Percentiles rank a stretch among this genome's conserved stretches.
phyloP scores from a whole-genome alignment of 2,113 vertebrate species.

The Stegastes partitus region DNA sequence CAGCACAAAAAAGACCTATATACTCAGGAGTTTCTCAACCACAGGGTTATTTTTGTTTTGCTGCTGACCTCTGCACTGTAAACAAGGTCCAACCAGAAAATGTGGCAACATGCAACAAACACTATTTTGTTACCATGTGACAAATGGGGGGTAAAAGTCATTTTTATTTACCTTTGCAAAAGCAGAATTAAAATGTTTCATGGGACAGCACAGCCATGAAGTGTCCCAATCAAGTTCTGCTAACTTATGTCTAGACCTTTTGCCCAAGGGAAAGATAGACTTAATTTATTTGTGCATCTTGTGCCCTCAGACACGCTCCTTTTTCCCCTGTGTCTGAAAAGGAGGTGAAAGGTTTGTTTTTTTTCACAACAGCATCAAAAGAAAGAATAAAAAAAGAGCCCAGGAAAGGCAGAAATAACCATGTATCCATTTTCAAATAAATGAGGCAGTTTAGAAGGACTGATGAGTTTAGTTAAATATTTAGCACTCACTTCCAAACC shows the following conservation, averaged over 20 bases:
- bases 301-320: not conserved
- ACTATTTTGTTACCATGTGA: not conserved
- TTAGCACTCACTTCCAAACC: conserved; percentile 40
- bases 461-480: conserved; percentile 56
- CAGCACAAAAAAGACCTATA: not conserved
- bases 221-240: not conserved
- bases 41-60: conserved; percentile 1
- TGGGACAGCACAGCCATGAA: not conserved
- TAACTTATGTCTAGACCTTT: not conserved
- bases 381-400: conserved; percentile 17
- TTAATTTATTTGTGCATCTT: not conserved
- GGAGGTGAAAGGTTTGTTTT: conserved; percentile 17
- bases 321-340: conserved; percentile 10
- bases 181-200: not conserved
- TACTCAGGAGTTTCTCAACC: conserved; percentile 1
- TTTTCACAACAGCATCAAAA: conserved; percentile 12
- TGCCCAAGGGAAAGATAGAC: not conserved
- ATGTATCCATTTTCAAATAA: conserved; percentile 42
- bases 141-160: not conserved
- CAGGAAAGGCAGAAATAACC: conserved; percentile 28
- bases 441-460: conserved; percentile 24
- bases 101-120: too few relatives aligned
- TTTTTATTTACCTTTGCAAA: not conserved
- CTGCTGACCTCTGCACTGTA: not conserved
- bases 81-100: not conserved